Evolutionary conservation across 2,113 vertebrate species (phyloP), one percentile per base, ranked within the genome.

Genomic region (Gymnobelideus leadbeateri): DNA sequence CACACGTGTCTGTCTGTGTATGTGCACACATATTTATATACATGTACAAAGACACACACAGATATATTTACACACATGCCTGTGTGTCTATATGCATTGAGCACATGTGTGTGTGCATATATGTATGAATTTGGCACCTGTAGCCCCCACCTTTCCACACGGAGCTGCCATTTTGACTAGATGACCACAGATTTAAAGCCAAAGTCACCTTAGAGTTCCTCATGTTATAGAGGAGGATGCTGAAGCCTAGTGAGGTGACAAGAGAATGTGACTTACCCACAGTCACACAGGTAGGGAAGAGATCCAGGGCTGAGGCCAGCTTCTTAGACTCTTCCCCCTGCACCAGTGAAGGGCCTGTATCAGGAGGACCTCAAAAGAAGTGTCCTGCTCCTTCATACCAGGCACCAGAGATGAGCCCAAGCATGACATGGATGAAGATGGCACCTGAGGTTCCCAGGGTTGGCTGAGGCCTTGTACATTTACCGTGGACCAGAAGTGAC

Each of bases 11-110:
- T 55, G 24, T 55, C 6, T 57, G 2, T 57, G 2, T 5, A 16
- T 68, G 14, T 1, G 4, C 8, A 37, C 11, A 14, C 37, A 16
- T 14, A 6, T 37, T 4, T 14, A 37, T 14, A 68, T 68, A 37
- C 3, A 68, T 4, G 37, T 61, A 26, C 24, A 55, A 2, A 57
- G 25, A 14, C 16, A 16, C 19, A 21, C 52, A 52, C 3, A 52
- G 0, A 51, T 12, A 49, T 49, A 49, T 49, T 2, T 49, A 19
- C 19, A 21, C 19, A 21, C 52, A 10, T 55, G 24, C 26, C 4
- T 57, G 2, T 25, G 7, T 4, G 5, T 68, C 12, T 3, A n/a
- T n/a, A n/a, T n/a, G n/a, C n/a, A n/a, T n/a, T n/a, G n/a, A 7
- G 10, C 50, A 50, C 50, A 51, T 51, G 9, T 51, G 11, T 51